phyloP scores from a whole-genome alignment of 92 coral and sea anemone genomes.

The Palythoa caribaeorum region DNA sequence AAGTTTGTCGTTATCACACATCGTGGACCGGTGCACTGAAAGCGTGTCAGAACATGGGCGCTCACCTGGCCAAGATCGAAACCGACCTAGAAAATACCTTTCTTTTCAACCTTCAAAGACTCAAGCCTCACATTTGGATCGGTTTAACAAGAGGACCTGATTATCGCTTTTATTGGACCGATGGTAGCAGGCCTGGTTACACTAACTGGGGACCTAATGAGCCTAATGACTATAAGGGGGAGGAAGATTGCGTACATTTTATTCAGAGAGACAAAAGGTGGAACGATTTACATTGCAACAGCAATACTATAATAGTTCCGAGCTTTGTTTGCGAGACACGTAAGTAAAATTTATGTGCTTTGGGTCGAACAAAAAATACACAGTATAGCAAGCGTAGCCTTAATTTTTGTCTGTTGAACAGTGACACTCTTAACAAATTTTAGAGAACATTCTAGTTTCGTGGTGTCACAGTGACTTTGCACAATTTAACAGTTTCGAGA shows the following conservation, averaged over 20 bases:
- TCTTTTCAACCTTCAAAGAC: not conserved
- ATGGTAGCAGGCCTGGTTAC: conserved; percentile 27
- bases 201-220: not conserved
- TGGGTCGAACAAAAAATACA: too few relatives aligned
- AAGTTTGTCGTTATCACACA: not conserved
- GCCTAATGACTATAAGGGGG: not conserved
- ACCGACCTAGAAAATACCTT: not conserved
- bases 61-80: conserved; percentile 17
- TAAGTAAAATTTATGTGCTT: not conserved
- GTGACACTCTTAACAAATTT: too few relatives aligned
- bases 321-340: conserved; percentile 17
- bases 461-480: too few relatives aligned
- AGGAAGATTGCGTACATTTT: not conserved
- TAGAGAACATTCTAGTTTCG: too few relatives aligned
- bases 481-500: too few relatives aligned
- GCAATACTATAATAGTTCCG: not conserved
- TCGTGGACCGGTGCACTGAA: conserved; percentile 6
- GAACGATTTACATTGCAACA: conserved; percentile 5
- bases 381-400: too few relatives aligned
- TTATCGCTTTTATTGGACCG: conserved; percentile 10
- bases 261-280: not conserved
- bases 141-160: conserved; percentile 29
- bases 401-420: too few relatives aligned
- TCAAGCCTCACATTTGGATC: not conserved
- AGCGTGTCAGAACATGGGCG: conserved; percentile 17